Conservation (phyloP, 2,113 vertebrate species). For the Micromys minutus region DNA sequence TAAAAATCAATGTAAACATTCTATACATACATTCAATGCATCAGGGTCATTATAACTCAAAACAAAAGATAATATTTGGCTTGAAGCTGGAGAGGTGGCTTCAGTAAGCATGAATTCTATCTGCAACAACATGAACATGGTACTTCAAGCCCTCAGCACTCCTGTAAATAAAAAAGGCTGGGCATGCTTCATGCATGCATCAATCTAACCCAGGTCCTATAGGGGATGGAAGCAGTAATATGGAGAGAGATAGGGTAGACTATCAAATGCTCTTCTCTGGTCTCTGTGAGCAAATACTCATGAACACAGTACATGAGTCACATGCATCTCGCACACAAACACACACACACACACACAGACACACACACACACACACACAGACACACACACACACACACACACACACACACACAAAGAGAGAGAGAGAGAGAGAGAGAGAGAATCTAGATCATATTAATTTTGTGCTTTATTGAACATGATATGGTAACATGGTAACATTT, state of each 20-base stretch:
- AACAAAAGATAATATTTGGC: constrained; percentile 60
- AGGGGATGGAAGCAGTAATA: not conserved
- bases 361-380: not conserved
- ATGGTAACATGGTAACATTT: too few species aligned
- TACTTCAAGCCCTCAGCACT: not conserved
- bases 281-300: not conserved
- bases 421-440: too few species aligned
- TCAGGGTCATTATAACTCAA: constrained; percentile 66
- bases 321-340: too few species aligned
- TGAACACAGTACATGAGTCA: not conserved
- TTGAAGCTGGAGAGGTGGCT: constrained; percentile 25
- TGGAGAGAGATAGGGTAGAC: too few species aligned
- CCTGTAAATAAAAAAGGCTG: not conserved
- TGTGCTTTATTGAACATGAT: too few species aligned
- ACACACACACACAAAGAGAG: not conserved
- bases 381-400: too few species aligned
- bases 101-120: not conserved
- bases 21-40: not conserved
- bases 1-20: constrained; percentile 64
- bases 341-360: too few species aligned
- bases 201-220: not conserved
- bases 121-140: not conserved
- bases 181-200: not conserved
- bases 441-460: too few species aligned
- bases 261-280: not conserved